phyloP scores from a whole-genome alignment of 2,113 vertebrate genomes.

The Marmota flaviventris region DNA sequence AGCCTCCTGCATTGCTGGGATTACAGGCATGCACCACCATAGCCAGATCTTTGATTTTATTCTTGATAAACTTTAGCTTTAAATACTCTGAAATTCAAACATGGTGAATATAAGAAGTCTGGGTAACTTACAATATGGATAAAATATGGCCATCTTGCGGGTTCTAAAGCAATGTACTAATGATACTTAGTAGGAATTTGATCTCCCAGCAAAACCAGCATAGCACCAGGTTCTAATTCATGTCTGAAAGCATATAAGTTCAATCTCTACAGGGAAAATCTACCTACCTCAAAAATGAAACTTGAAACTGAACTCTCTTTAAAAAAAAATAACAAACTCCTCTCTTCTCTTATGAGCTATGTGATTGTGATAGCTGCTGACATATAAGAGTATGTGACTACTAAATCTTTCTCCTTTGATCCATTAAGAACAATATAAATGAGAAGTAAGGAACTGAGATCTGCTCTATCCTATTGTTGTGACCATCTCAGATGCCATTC shows the following conservation, averaged over 20 bases:
- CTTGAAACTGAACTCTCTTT: too few species aligned
- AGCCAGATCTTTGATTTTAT: background rate
- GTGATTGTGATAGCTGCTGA: background rate
- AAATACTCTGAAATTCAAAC: background rate
- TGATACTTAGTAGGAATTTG: background rate
- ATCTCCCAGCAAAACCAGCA: background rate
- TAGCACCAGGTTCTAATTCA: background rate
- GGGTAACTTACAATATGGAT: background rate
- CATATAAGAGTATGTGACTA: too few species aligned
- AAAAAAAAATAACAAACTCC: background rate
- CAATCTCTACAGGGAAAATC: background rate
- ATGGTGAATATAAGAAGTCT: background rate
- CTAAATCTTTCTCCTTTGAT: background rate
- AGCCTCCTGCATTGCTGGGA: too few species aligned
- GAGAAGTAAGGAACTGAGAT: background rate
- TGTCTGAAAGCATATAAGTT: background rate
- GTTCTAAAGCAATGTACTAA: background rate
- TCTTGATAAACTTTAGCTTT: too few species aligned
- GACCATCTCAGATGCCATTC: background rate
- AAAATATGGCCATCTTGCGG: background rate
- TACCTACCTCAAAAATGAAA: background rate
- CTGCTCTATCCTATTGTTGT: background rate
- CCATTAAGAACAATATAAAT: accelerated
- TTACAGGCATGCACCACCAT: too few species aligned
- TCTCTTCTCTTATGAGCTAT: background rate